Evolutionary conservation across 2,797 vertebrate genomes (phyloP).

Genomic region (Coluber constrictor): DNA sequence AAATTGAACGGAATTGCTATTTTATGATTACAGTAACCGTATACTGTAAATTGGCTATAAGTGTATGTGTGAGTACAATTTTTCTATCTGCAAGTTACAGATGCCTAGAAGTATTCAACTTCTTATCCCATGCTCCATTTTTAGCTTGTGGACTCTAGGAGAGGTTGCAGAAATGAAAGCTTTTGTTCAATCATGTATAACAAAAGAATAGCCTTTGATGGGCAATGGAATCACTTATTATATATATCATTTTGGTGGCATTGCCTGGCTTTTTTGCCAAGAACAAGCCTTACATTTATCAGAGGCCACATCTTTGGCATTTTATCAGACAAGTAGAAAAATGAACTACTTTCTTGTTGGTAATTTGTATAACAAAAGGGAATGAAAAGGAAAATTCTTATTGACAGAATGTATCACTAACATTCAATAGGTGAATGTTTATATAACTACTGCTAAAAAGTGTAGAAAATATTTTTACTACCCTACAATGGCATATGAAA

Average conservation of each 20-base stretch:
- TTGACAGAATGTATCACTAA: not conserved
- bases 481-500: not conserved
- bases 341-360: constrained; percentile 38
- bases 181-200: constrained; percentile 32
- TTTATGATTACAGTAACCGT: not conserved
- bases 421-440: not conserved
- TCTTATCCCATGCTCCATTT: not conserved
- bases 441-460: not conserved
- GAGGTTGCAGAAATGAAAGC: constrained; percentile 23
- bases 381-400: constrained; percentile 3
- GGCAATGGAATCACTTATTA: constrained; percentile 37
- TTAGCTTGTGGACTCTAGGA: constrained; percentile 20
- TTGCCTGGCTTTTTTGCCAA: constrained; percentile 37
- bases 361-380: constrained; percentile 24
- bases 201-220: constrained; percentile 6
- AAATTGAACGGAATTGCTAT: constrained; percentile 16
- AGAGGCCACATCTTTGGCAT: constrained; percentile 33
- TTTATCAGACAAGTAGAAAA: not conserved
- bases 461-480: not conserved
- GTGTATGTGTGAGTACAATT: not conserved
- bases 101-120: constrained; percentile 14
- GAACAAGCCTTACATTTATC: constrained; percentile 49
- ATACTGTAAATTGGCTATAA: not conserved
- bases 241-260: constrained; percentile 50
- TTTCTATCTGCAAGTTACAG: not conserved